These are phyloP conservation scores for Latrodectus elegans DNA, from an alignment of 2,888 invertebrate species.

Conservation along the genomic window DNA sequence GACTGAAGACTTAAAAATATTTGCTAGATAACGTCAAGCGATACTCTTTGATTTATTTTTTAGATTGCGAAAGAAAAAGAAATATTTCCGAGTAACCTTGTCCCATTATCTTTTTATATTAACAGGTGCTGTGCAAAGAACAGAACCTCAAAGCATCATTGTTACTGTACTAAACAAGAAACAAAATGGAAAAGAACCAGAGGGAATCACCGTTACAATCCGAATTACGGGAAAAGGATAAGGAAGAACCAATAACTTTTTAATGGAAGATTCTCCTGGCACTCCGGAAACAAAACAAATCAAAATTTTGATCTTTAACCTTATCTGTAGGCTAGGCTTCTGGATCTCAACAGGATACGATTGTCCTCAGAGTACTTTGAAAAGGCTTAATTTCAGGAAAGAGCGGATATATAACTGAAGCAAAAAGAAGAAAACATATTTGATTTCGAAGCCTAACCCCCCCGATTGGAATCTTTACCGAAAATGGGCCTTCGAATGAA, in stretches of 20 bases:
- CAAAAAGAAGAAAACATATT: slow-evolving; percentile 51
- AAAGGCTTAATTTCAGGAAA: slow-evolving; percentile 59
- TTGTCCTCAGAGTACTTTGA: slow-evolving; percentile 39
- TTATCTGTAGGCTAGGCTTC: slow-evolving; percentile 18
- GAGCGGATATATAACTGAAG: slow-evolving; percentile 10
- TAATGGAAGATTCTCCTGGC: slow-evolving; percentile 39
- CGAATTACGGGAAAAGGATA: slow-evolving; percentile 53
- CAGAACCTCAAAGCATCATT: too few species aligned
- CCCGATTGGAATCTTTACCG: slow-evolving; percentile 63
- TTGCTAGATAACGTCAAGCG: too few species aligned
- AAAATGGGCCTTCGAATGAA: slow-evolving; percentile 50
- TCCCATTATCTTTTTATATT: slow-evolving; percentile 26
- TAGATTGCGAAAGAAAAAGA: too few species aligned
- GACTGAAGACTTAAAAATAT: too few species aligned
- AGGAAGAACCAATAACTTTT: slow-evolving; percentile 60
- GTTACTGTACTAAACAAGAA: background rate
- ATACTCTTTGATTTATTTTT: too few species aligned
- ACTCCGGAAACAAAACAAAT: slow-evolving; percentile 49
- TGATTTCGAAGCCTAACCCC: slow-evolving; percentile 51
- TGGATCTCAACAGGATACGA: slow-evolving; percentile 35
- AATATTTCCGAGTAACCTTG: too few species aligned
- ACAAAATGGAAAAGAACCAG: slow-evolving; percentile 9
- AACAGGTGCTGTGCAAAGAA: slow-evolving; percentile 44
- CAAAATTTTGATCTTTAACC: slow-evolving; percentile 56
- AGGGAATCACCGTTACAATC: slow-evolving; percentile 40